Conservation (phyloP, 2,113 vertebrate species). For the Nansenia antarctica region DNA sequence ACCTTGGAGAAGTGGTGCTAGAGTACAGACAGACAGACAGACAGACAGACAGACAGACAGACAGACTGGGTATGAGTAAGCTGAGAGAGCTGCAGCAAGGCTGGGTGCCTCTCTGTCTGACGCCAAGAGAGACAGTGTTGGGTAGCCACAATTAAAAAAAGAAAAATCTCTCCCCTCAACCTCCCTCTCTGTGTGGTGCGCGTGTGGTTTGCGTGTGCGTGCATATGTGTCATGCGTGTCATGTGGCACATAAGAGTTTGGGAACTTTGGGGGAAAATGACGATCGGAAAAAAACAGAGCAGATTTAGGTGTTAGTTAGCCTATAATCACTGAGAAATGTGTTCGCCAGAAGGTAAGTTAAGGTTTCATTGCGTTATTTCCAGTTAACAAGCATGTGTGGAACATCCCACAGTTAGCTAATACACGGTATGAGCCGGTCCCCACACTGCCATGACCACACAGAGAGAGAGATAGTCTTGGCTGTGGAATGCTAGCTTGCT, state of each 20-base stretch:
- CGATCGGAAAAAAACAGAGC: no score
- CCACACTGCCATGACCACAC: constrained; percentile 27
- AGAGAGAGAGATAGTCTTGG: constrained; percentile 5
- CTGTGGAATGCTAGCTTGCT: no score
- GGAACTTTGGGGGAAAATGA: no score
- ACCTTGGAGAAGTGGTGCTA: constrained; percentile 53
- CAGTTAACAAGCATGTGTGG: constrained; percentile 37
- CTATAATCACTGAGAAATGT: background rate
- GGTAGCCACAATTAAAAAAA: constrained; percentile 58
- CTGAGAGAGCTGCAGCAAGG: constrained; percentile 28
- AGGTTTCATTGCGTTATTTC: constrained; percentile 24
- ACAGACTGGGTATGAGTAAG: constrained; percentile 29
- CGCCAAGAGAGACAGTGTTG: constrained; percentile 58
- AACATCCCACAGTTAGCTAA: constrained; percentile 2
- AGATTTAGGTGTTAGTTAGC: no score
- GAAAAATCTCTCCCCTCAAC: constrained; percentile 42
- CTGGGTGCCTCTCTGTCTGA: constrained; percentile 62
- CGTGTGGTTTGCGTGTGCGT: no score
- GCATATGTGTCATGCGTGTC: no score
- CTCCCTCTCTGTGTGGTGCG: constrained; percentile 36
- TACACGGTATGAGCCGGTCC: constrained; percentile 3
- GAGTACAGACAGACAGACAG: constrained; percentile 57
- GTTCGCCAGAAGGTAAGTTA: constrained; percentile 14
- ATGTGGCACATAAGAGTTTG: no score
- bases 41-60: constrained; percentile 53